phyloP scores from a whole-genome alignment of 2,888 invertebrate genomes.

The Belgica antarctica region DNA sequence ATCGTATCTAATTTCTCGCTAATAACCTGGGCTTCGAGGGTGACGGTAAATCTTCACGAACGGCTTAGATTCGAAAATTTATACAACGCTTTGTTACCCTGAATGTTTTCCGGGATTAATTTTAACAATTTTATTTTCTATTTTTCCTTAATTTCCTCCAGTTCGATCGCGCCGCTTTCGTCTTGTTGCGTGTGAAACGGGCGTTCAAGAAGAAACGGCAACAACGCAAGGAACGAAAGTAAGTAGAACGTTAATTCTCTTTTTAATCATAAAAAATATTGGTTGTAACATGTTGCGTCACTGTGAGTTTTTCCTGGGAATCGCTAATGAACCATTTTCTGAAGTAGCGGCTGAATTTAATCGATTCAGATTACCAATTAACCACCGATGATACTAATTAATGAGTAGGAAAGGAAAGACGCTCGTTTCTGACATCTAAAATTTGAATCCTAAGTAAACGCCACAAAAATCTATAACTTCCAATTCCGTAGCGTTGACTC shows the following conservation, averaged over 20 bases:
- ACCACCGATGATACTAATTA: too few relatives aligned
- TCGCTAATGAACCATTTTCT: too few relatives aligned
- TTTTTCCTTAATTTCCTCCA: background rate
- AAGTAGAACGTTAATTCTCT: constrained; percentile 59
- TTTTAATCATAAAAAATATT: too few relatives aligned
- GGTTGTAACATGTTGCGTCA: too few relatives aligned
- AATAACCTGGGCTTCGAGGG: constrained; percentile 15
- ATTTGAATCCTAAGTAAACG: too few relatives aligned
- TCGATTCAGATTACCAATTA: too few relatives aligned
- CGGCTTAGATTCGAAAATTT: background rate
- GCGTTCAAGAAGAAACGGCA: constrained; percentile 88
- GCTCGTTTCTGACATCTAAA: too few relatives aligned
- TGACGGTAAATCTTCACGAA: background rate
- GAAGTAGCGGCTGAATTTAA: too few relatives aligned
- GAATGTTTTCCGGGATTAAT: constrained; percentile 3
- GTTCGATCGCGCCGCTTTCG: constrained; percentile 78
- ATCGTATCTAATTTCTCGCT: constrained; percentile 29
- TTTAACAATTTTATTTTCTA: background rate
- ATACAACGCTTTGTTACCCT: background rate
- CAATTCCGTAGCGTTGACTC: too few relatives aligned
- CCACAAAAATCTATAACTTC: too few relatives aligned
- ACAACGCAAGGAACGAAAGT: constrained; percentile 83
- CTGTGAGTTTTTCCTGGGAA: too few relatives aligned
- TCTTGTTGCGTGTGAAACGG: constrained; percentile 80
- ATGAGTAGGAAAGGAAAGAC: too few relatives aligned